Base-by-base conservation (phyloP, 2,797 vertebrate species). In the Malacoraja senta region DNA sequence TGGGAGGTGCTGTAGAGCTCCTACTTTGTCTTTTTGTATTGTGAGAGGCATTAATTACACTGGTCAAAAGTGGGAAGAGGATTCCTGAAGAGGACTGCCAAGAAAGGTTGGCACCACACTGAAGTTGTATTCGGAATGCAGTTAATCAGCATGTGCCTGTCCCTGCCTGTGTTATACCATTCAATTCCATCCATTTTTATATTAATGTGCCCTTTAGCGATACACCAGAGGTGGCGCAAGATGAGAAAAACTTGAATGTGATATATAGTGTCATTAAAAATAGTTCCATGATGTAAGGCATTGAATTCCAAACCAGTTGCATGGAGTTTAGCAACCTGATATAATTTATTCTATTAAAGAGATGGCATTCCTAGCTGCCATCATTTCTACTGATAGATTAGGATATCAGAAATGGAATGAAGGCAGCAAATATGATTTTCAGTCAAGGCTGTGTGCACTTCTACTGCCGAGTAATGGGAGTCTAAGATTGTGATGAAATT, bases 361-460 rank as follows among this genome's bases (percentile, higher is more conserved):
- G 65, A n/a, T 88, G n/a, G 7, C 63, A 35, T 68, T 88, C 8
- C n/a, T 32, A 63, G 15, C 65, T 88, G 84, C 65, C 84, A 65
- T 65, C 61, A 8, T 29, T 88, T 88, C 61, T 32, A n/a, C 61
- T 68, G 61, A 88, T 68, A 88, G 84, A 88, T 88, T 68, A 88
- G 63, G 61, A 88, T 88, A 68, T 35, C 65, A 68, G 84, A 88
- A 88, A 68, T 88, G n/a, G 84, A 68, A 88, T 88, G 63, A 88
- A 88, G 84, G 84, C 84, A 88, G 84, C 63, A 88, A 88, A 88
- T 88, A 65, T 88, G 84, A 68, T 68, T 88, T 32, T 68, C n/a
- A 88, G n/a, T 21, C 84, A n/a, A 15, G 65, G 84, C 84, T 65
- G 29, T 32, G 61, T 88, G 84, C 61, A 21, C 84, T 88, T 88